Conservation (phyloP, 1,140 invertebrate genomes). For the Heliothis virescens region DNA sequence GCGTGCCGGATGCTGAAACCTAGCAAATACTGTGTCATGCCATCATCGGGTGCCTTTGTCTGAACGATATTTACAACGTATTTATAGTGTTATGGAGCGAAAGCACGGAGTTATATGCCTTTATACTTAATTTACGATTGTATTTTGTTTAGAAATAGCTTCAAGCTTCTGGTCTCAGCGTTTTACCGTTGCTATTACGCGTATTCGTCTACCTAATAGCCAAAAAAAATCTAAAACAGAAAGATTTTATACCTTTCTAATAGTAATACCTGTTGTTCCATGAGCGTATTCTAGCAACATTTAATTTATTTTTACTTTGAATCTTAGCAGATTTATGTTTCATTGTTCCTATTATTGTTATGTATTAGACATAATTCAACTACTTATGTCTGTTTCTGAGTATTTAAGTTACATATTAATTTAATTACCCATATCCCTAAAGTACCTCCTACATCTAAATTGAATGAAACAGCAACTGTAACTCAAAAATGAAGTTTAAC, state of each 20-base stretch:
- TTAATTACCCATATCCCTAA: background rate
- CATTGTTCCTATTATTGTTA: too few relatives aligned
- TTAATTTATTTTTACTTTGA: too few relatives aligned
- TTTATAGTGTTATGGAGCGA: slow-evolving; percentile 8
- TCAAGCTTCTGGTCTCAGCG: too few relatives aligned
- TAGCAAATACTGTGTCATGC: slow-evolving; percentile 73
- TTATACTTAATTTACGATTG: background rate
- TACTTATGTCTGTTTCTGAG: too few relatives aligned
- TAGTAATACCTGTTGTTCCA: too few relatives aligned
- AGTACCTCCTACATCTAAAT: slow-evolving; percentile 6
- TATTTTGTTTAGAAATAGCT: background rate
- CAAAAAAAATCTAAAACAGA: too few relatives aligned
- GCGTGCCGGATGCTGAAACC: slow-evolving; percentile 82
- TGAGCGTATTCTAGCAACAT: too few relatives aligned
- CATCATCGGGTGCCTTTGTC: slow-evolving; percentile 41
- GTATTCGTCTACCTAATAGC: too few relatives aligned
- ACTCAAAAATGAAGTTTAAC: slow-evolving; percentile 43
- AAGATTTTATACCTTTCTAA: too few relatives aligned
- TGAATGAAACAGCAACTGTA: slow-evolving; percentile 14
- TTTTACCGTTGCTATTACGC: too few relatives aligned
- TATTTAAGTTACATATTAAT: background rate
- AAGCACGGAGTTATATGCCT: background rate
- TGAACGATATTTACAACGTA: slow-evolving; percentile 37
- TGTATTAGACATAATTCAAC: too few relatives aligned
- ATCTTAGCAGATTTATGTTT: too few relatives aligned